Conservation (phyloP, 2,888 invertebrate genomes). For the Junonia oenone region DNA sequence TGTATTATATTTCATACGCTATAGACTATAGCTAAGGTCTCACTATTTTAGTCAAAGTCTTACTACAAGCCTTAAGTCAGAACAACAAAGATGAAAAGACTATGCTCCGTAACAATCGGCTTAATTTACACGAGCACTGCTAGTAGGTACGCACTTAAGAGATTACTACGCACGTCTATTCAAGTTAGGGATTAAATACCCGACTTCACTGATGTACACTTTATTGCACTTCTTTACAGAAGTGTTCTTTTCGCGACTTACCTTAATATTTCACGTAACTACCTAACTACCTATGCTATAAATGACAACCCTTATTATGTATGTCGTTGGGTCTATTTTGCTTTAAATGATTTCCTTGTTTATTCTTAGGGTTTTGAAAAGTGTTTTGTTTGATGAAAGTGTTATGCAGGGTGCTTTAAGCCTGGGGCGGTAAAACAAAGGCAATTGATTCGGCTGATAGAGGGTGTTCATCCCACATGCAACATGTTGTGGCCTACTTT, state of each 20-base stretch:
- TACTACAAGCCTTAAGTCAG: no score
- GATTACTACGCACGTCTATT: not conserved
- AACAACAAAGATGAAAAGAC: not conserved
- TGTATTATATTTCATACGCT: no score
- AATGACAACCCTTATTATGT: not conserved
- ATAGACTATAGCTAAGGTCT: no score
- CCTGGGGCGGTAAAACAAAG: slow-evolving; percentile 45
- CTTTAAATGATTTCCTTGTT: slow-evolving; percentile 11
- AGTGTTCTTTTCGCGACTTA: slow-evolving; percentile 14
- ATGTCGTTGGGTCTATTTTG: slow-evolving; percentile 6
- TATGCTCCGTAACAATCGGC: not conserved
- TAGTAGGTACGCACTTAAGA: not conserved
- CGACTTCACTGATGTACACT: slow-evolving; percentile 2
- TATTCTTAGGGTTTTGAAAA: slow-evolving; percentile 22
- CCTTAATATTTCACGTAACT: slow-evolving; percentile 10
- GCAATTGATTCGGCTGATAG: slow-evolving; percentile 52
- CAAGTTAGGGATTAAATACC: slow-evolving; percentile 1
- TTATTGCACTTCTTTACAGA: not conserved
- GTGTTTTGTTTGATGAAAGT: slow-evolving; percentile 30
- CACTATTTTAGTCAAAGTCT: no score
- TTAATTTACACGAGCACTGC: not conserved
- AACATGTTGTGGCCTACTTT: slow-evolving; percentile 57
- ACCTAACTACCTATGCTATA: not conserved
- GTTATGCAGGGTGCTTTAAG: slow-evolving; percentile 37
- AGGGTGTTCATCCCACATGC: slow-evolving; percentile 42